A percentile compares a stretch with the other conserved stretches of the same genome.
These are phyloP conservation scores for Eumeta japonica DNA, from an alignment of 1,140 invertebrate species.

Conservation along the genomic window DNA sequence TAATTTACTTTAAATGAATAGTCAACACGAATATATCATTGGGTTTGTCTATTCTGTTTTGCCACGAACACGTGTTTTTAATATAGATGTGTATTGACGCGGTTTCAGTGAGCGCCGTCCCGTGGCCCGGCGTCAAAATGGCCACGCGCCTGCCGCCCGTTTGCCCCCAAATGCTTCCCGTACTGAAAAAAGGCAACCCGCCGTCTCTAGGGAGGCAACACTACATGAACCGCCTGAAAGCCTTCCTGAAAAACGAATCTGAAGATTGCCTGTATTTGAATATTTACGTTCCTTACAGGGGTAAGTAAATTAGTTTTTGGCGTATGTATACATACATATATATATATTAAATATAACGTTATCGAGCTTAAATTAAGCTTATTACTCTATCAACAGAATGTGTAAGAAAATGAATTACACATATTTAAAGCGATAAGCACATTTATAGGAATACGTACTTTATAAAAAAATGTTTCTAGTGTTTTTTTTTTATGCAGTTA, in stretches of 20 bases:
- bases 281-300: slow-evolving; percentile 81
- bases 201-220: slow-evolving; percentile 64
- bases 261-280: slow-evolving; percentile 94
- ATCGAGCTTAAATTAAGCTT: too few species aligned
- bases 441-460: too few species aligned
- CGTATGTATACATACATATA: too few species aligned
- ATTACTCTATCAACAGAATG: too few species aligned
- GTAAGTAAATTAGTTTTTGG: too few species aligned
- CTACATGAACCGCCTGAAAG: slow-evolving; percentile 68
- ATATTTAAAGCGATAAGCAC: too few species aligned
- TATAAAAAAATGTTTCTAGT: too few species aligned
- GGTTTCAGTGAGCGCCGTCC: slow-evolving; percentile 61
- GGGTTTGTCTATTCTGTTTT: neutral
- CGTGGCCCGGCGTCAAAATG: slow-evolving; percentile 70
- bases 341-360: too few species aligned
- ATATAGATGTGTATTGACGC: neutral
- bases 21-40: neutral
- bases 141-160: slow-evolving; percentile 77
- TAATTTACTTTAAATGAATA: too few species aligned
- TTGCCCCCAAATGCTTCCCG: slow-evolving; percentile 77
- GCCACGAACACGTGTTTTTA: neutral
- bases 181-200: slow-evolving; percentile 60
- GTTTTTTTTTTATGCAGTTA: too few species aligned
- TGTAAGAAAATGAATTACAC: too few species aligned
- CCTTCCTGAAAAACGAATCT: slow-evolving; percentile 74